Evolutionary conservation across 53 echinoderm and acorn worm species (phyloP), one percentile per base, ranked within the genome.

Genomic region (Zoroaster sp.): DNA sequence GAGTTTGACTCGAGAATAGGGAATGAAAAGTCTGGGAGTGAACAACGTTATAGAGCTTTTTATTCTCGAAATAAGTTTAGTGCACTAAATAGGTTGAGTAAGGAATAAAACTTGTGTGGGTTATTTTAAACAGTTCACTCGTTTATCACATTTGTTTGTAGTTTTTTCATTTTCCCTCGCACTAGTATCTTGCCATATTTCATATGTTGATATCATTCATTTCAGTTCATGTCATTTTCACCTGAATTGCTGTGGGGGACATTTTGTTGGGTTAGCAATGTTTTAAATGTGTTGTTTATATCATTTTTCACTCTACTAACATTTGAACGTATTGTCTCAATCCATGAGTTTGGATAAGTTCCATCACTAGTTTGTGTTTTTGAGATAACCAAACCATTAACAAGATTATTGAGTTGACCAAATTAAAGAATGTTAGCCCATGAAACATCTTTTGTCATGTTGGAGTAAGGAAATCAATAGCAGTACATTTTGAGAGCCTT

Each of bases 201-300:
- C 33, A 78, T 53, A 35, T 34, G 63, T 35, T 55, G 23, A 25
- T 44, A 15, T 75, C 45, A 32, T 75, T 75, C 75, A 75, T 75
- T 30, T 75, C 30, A 14, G 49, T 75, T 75, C 75, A 75, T 46
- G 31, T 47, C 75, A 75, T 75, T 45, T 75, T 59, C 78, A 78
- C 46, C 36, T 7, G 21, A n/a, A 78, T n/a, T 54, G 4, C n/a
- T n/a, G n/a, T n/a, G n/a, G n/a, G n/a, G n/a, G 63, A 59, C 63
- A 59, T 59, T 59, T 28, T 28, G 38, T 4, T 18, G 38, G 38
- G 7, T 74, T 13, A 43, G 49, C 35, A 33, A 35, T 35, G 46
- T 17, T 54, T 44, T 34, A 35, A 34, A 17, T 47, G 13, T 34
- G 34, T 28, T 7, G 25, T 77, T 51, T 77, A 17, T 49, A 42